These are phyloP conservation scores for Astreopora myriophthalma DNA, from an alignment of 64 coral and sea anemone species.

Conservation along the genomic window DNA sequence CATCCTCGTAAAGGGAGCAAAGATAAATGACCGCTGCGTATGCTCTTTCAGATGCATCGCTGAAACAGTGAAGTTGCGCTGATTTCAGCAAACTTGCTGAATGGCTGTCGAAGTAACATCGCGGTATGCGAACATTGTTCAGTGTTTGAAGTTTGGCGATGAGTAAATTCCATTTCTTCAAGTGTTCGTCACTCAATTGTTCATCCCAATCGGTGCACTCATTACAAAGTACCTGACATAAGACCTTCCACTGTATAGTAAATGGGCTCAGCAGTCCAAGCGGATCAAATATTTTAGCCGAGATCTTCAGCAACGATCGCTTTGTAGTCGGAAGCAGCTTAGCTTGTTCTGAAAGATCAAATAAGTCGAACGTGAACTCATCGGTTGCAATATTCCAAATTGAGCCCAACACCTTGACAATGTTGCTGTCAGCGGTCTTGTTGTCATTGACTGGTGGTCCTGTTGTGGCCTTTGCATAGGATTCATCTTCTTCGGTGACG, in stretches of 20 bases:
- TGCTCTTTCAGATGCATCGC: neutral
- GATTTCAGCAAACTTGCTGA: neutral
- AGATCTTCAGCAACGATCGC: conserved; percentile 46
- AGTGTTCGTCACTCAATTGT: neutral
- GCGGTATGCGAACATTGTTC: conserved; percentile 5
- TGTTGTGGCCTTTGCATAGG: conserved; percentile 24
- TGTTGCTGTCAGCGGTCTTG: neutral
- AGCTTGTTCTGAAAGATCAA: conserved; percentile 14
- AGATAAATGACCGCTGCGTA: too few species aligned
- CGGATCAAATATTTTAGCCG: conserved; percentile 60
- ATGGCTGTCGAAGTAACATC: neutral
- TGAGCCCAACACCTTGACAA: conserved; percentile 33
- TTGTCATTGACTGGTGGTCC: neutral
- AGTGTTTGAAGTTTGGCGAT: neutral
- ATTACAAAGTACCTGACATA: neutral
- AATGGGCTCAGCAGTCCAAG: conserved; percentile 47
- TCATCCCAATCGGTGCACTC: neutral
- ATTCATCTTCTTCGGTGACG: conserved; percentile 42
- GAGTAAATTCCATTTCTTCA: conserved; percentile 18
- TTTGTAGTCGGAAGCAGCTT: conserved; percentile 56
- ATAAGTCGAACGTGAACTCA: conserved; percentile 34
- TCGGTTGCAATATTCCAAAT: conserved; percentile 61
- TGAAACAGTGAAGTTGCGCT: neutral
- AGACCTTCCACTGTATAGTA: neutral
- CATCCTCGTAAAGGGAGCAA: neutral